Evolutionary conservation across 2,888 invertebrate genomes (phyloP), one percentile per base, ranked within the genome.

Genomic region (Bellardia pandia): DNA sequence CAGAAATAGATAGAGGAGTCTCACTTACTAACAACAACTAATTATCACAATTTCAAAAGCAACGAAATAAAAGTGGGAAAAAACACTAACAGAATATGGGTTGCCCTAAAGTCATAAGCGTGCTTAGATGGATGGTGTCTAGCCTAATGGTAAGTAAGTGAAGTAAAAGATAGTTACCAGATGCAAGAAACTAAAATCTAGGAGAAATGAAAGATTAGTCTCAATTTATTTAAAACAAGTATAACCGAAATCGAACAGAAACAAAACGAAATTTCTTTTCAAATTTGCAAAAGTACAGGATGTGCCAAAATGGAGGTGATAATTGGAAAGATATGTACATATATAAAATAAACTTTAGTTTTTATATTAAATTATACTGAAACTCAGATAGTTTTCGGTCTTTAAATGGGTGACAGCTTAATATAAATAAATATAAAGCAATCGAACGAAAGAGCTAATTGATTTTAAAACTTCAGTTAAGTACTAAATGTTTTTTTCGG

Each of bases 31-130:
- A 53, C 62, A 45, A 37, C 23, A n/a, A 71, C 81, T 81, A 74
- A 78, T 77, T 81, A 86, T 86, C 77, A 86, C 77, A 78, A 77
- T 82, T 82, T 78, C 74, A 30, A 86, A 78, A 62, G 23, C 51
- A 60, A 66, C 66, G 13, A 60, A 14, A 9, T 1, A 64, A 64
- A 64, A 60, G 33, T 56, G n/a, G 33, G 51, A 51, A 16, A 3
- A 51, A 60, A 33, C 23, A 13, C 14, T 56, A 14, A 77, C 33
- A 51, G 2, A 71, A 83, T 77, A 77, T 77, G 77, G 64, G 56
- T 64, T 83, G 83, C 76, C 74, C 77, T 81, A 33, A 64, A 77
- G 58, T 66, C 62, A 81, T 71, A 64, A 62, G 74, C 60, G 56
- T 64, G 71, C 64, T 48, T 79, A 1, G 40, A 33, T 33, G 48